Base-by-base conservation (phyloP, 2,797 vertebrate genomes). In the Macropodus opercularis region DNA sequence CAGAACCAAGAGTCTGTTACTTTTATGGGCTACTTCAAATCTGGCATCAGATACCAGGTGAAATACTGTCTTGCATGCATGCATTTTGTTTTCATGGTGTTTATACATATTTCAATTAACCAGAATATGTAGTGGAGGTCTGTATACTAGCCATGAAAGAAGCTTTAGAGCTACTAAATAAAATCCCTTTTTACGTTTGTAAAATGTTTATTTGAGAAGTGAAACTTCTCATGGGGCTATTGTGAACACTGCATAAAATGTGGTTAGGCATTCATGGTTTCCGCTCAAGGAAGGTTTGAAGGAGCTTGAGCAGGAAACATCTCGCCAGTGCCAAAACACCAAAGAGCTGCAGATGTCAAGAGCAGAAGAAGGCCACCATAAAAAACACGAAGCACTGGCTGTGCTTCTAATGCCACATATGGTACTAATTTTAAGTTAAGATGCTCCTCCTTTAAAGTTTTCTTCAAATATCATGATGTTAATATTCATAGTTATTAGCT, bases 1-100 rank as follows among this genome's bases (percentile, higher is more conserved):
- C 96, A 99, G 83, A 85, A 89, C 57, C 75, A 92, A 0, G 97
- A 99, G 84, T 98, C 97, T 0, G 0, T 77, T 15, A 82, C 74
- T 18, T 99, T 98, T 84, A 65, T 90, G 1, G 83, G 93, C 6
- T 96, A 96, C 90, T 99, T 99, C 90, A 96, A 92, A 74, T 82
- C 87, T 0, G 95, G 95, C 68, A 75, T 98, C 70, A 95, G 91
- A 74, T 98, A 98, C 89, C 93, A 93, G 94, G 97, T 92, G 29
- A 79, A 58, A 39, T 9, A 39, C 24, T n/a, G n/a, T n/a, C n/a
- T n/a, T n/a, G n/a, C n/a, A 36, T 31, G 4, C 13, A 41, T 23
- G 11, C 27, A 14, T 24, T 2, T 14, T 15, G 19, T 44, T 39
- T 8, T 58, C 19, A 57, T 50, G 2, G 18, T 44, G 21, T n/a